A percentile compares a stretch with the other conserved stretches of the same genome.
These are phyloP conservation scores for Melanaphis sacchari DNA, from an alignment of 1,140 invertebrate species.

Conservation along the genomic window DNA sequence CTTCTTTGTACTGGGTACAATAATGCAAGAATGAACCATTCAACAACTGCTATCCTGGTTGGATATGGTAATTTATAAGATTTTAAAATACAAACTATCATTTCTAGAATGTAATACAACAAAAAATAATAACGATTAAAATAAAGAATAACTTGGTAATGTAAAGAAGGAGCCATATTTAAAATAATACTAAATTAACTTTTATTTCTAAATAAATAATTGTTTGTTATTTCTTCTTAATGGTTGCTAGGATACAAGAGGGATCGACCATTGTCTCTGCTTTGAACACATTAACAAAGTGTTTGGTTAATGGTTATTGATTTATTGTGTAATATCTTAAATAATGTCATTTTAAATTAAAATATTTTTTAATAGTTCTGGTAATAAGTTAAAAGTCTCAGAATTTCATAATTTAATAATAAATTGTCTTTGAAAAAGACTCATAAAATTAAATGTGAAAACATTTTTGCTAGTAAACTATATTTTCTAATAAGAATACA, in stretches of 20 bases:
- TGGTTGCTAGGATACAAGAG: conserved; percentile 36
- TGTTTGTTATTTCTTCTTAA: not conserved
- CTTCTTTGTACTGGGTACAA: conserved; percentile 48
- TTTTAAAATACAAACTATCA: conserved; percentile 37
- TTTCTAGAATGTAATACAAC: conserved; percentile 42
- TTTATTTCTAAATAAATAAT: not conserved
- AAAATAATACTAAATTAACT: not conserved
- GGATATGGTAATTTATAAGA: conserved; percentile 50
- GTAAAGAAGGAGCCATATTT: conserved; percentile 45
- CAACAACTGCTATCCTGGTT: not conserved
- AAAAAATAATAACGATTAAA: conserved; percentile 54
- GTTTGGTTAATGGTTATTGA: too few species aligned
- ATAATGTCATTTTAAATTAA: too few species aligned
- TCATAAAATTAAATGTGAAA: too few species aligned
- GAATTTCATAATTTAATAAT: too few species aligned
- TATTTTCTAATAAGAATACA: too few species aligned
- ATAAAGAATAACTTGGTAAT: conserved; percentile 47
- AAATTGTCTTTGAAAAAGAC: too few species aligned
- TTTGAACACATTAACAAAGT: too few species aligned
- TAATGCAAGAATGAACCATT: conserved; percentile 49
- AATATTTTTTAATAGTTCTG: too few species aligned
- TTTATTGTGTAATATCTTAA: too few species aligned
- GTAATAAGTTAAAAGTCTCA: too few species aligned
- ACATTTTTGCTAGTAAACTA: too few species aligned
- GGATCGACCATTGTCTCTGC: too few species aligned